Evolutionary conservation across 1,140 invertebrate species (phyloP), one percentile per base, ranked within the genome.

Genomic region (Chelonus insularis): DNA sequence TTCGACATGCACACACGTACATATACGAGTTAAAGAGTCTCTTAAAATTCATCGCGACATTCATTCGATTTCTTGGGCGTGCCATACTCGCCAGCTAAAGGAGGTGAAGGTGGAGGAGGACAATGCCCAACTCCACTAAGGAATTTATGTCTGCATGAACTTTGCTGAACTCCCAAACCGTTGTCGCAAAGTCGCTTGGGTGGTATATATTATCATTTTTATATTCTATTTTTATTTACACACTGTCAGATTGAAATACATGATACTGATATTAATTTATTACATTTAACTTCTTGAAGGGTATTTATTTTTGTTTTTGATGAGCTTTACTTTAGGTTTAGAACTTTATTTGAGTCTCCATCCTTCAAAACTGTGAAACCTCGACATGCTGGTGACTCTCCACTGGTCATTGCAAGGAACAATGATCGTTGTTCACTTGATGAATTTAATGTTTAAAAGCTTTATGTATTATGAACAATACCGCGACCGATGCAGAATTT

Each of bases 151-250:
- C 65, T 29, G 25, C 68, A 68, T 78, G 76, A 78, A 76, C 76
- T 76, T 74, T 43, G 60, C 29, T 77, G 75, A 78, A 78, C 76
- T 72, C 62, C 71, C 72, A 73, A 77, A 77, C 75, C 72, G 65
- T 69, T 68, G 72, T 74, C 62, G 68, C 65, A 11, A 29, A 29
- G 7, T 2, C 9, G 21, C 20, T 16, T 50, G 50, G 48, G 48
- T 60, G 58, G 50, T 21, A 52, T 43, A 39, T 23, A 47, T 37
- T 59, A 37, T 48, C 16, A 37, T 29, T 34, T 25, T 50, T 48
- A 23, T 23, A 21, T 51, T 45, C 25, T 18, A 59, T 39, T 51
- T 59, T 59, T 50, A 59, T 59, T 48, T 48, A 48, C 45, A 11
- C 45, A 11, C 45, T 11, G 18, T 48, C 45, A 25, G 12, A 8